Evolutionary conservation across 2,797 vertebrate genomes (phyloP).

Genomic region (Cynodonichthys magdalenae): DNA sequence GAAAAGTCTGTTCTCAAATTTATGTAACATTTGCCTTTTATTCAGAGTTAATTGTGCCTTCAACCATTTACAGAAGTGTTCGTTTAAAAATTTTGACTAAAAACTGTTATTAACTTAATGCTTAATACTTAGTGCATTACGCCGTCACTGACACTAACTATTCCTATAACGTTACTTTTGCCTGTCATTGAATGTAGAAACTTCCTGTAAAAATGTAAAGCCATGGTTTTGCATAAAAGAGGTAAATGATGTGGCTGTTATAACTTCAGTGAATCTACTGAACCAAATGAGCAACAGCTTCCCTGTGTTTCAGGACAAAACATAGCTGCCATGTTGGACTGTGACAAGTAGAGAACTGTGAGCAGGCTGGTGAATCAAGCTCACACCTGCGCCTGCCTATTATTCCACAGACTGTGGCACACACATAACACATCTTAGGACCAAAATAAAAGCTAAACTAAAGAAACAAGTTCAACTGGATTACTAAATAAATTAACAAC

Average conservation of each 20-base stretch:
- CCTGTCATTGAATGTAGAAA: conserved; percentile 26
- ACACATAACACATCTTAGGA: conserved; percentile 11
- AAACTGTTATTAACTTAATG: conserved; percentile 28
- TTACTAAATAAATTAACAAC: background rate
- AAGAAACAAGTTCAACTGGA: background rate
- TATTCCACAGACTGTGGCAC: conserved; percentile 25
- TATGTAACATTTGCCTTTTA: conserved; percentile 15
- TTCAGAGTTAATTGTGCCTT: conserved; percentile 1
- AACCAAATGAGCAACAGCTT: conserved; percentile 21
- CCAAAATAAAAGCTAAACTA: background rate
- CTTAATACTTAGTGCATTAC: no score
- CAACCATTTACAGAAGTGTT: conserved; percentile 1
- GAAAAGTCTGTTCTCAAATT: conserved; percentile 10
- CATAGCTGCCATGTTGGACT: conserved; percentile 10
- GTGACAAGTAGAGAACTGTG: conserved; percentile 7
- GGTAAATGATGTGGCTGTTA: background rate
- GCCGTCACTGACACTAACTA: conserved; percentile 27
- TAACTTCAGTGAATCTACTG: conserved; percentile 26
- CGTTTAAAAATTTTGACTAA: conserved; percentile 8
- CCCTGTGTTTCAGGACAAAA: conserved; percentile 11
- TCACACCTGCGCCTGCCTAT: conserved; percentile 46
- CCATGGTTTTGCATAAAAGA: conserved; percentile 14
- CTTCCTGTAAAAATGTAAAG: conserved; percentile 18
- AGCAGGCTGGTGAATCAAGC: conserved; percentile 28
- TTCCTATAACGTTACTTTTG: conserved; percentile 38